Conservation (phyloP, 2,888 invertebrate species). For the Eurytoma adleriae region DNA sequence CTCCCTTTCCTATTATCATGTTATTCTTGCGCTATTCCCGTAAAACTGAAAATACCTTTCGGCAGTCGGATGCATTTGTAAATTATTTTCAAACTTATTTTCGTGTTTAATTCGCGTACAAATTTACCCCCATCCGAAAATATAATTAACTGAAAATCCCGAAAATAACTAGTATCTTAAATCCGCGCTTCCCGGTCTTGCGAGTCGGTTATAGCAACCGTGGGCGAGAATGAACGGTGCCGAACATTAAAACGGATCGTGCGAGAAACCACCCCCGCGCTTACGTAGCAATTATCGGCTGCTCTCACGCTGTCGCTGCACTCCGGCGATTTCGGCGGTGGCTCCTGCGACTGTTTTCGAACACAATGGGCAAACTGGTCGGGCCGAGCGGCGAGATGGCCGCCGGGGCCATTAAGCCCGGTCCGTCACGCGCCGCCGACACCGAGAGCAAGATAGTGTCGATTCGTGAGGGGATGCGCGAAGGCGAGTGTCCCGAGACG, state of each 20-base stretch:
- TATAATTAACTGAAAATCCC: too few species aligned
- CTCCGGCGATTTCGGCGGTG: slow-evolving; percentile 8
- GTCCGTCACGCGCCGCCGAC: slow-evolving; percentile 26
- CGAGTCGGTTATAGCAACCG: too few species aligned
- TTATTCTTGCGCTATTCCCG: background rate
- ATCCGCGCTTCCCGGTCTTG: too few species aligned
- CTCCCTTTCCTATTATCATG: background rate
- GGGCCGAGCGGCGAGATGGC: background rate
- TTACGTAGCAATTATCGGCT: slow-evolving; percentile 46
- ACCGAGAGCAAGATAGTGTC: background rate
- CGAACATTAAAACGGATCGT: background rate
- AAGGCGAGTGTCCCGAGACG: background rate
- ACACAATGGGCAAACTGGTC: slow-evolving; percentile 23
- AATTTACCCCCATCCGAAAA: too few species aligned
- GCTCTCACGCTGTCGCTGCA: background rate
- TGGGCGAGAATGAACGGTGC: background rate
- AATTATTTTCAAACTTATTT: too few species aligned
- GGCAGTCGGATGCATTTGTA: too few species aligned
- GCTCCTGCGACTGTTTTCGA: slow-evolving; percentile 22
- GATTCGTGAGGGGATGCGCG: slow-evolving; percentile 1
- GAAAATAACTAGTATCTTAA: too few species aligned
- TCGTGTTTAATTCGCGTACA: too few species aligned
- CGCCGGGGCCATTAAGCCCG: slow-evolving; percentile 4
- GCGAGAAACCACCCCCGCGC: background rate
- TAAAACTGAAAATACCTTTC: background rate